These are phyloP conservation scores for Cheilosia scutellata DNA, from an alignment of 2,888 invertebrate species.

Conservation along the genomic window DNA sequence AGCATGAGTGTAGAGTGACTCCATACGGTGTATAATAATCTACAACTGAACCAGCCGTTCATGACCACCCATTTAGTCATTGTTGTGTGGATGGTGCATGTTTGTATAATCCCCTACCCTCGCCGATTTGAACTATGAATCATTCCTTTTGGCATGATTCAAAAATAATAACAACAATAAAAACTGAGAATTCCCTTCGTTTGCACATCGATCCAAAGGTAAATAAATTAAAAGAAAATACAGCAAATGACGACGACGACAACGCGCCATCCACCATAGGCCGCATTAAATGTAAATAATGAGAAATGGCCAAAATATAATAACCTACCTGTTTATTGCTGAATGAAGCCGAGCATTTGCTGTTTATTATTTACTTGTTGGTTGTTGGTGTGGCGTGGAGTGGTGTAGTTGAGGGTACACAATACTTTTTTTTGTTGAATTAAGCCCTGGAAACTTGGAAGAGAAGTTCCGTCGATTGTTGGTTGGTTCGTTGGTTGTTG, in stretches of 20 bases:
- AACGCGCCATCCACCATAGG: conserved; percentile 16
- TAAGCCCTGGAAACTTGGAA: conserved; percentile 7
- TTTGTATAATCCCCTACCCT: background rate
- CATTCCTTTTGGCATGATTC: conserved; percentile 7
- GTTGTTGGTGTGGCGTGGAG: conserved; percentile 24
- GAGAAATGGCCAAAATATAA: conserved; percentile 42
- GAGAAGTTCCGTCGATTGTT: conserved; percentile 3
- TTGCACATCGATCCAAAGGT: conserved; percentile 74
- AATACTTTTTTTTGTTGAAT: conserved; percentile 6
- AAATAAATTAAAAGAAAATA: conserved; percentile 56
- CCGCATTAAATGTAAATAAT: conserved; percentile 61
- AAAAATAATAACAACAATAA: background rate
- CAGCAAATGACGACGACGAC: conserved; percentile 37
- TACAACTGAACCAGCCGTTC: too few species aligned
- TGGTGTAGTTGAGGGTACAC: conserved; percentile 10
- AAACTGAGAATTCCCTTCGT: conserved; percentile 53
- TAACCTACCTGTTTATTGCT: conserved; percentile 74
- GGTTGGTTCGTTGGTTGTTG: background rate
- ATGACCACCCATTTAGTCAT: too few species aligned
- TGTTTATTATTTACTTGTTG: conserved; percentile 60
- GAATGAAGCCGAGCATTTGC: conserved; percentile 72
- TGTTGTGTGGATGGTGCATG: background rate
- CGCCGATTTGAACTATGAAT: conserved; percentile 21
- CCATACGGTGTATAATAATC: too few species aligned
- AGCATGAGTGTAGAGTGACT: too few species aligned